phyloP scores from a whole-genome alignment of 2,113 vertebrate species.

The Esox niger region DNA sequence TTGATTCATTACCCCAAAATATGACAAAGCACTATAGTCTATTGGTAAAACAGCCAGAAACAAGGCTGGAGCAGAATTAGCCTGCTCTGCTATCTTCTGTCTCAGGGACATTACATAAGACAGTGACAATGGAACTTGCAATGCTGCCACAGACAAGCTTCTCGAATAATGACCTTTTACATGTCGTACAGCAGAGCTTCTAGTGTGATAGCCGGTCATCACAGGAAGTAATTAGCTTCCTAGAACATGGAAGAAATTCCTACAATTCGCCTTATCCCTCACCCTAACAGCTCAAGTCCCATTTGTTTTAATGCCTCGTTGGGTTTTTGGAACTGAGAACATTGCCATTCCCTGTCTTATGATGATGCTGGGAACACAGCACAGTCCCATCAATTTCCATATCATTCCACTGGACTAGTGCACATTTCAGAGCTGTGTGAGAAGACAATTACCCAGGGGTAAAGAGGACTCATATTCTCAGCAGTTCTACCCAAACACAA shows the following conservation, averaged over 20 bases:
- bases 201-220: neutral
- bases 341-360: neutral
- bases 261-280: neutral
- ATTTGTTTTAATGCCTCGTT: neutral
- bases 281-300: neutral
- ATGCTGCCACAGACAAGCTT: neutral
- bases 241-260: neutral
- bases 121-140: neutral
- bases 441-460: conserved; percentile 9
- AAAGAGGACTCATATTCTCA: neutral
- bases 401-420: conserved; percentile 3
- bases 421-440: conserved; percentile 13
- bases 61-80: neutral
- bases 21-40: conserved; percentile 9
- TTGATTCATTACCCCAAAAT: conserved; percentile 44
- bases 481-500: neutral
- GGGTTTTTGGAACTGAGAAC: neutral
- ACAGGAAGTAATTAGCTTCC: neutral
- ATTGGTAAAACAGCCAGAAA: neutral
- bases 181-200: neutral
- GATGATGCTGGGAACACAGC: neutral
- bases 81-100: neutral
- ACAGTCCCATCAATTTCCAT: neutral
- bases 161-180: neutral
- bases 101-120: neutral